phyloP scores from a whole-genome alignment of 2,113 vertebrate genomes.

The Thymallus thymallus region DNA sequence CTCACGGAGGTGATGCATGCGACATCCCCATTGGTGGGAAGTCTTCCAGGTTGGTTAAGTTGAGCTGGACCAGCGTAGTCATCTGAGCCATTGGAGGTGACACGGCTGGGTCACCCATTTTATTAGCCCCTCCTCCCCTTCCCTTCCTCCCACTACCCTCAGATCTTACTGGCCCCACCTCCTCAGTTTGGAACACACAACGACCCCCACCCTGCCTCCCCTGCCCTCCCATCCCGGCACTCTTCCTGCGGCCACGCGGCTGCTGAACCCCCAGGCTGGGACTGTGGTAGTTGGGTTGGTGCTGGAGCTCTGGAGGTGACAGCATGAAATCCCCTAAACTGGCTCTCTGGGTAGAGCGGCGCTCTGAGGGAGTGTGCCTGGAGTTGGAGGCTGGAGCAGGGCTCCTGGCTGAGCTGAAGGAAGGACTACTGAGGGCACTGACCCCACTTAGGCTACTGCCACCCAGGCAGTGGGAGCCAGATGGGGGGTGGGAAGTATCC shows the following conservation, averaged over 20 bases:
- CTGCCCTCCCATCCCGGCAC: conserved; percentile 18
- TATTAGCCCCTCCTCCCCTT: conserved; percentile 52
- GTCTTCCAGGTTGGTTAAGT: conserved; percentile 93
- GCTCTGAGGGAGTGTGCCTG: conserved; percentile 70
- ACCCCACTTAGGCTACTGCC: conserved; percentile 43
- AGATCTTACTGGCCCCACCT: conserved; percentile 53
- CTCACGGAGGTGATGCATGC: conserved; percentile 75
- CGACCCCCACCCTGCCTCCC: conserved; percentile 50
- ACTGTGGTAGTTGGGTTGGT: conserved; percentile 63
- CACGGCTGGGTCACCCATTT: conserved; percentile 53
- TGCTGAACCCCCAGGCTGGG: conserved; percentile 15
- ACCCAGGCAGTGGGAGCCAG: conserved; percentile 48
- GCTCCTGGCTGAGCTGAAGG: conserved; percentile 68
- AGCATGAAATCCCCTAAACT: conserved; percentile 81
- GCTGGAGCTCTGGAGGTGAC: conserved; percentile 66
- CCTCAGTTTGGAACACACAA: conserved; percentile 65
- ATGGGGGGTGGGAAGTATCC: conserved; percentile 29
- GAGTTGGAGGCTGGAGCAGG: conserved; percentile 43
- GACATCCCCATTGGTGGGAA: conserved; percentile 89
- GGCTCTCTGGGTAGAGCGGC: conserved; percentile 71
- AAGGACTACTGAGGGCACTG: conserved; percentile 74
- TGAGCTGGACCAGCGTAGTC: conserved; percentile 70
- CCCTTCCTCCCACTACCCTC: conserved; percentile 61
- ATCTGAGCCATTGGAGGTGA: conserved; percentile 50
- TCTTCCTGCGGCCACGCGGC: conserved; percentile 72